Conservation (phyloP, 2,888 invertebrate genomes). For the Lampropteryx suffumata region DNA sequence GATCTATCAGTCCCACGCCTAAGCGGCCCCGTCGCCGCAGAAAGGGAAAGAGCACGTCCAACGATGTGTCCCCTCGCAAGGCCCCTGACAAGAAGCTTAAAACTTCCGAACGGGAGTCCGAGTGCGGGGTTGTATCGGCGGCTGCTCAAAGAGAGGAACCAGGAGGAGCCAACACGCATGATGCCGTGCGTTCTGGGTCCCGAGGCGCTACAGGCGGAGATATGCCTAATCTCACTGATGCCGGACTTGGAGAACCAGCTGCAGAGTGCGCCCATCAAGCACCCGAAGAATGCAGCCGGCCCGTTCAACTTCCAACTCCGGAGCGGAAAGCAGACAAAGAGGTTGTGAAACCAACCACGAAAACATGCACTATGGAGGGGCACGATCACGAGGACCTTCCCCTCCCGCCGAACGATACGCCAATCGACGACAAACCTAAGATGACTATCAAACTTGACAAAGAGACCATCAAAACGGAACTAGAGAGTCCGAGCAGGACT, state of each 20-base stretch:
- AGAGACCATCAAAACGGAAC: conserved; percentile 48
- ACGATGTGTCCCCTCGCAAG: conserved; percentile 79
- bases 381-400: conserved; percentile 12
- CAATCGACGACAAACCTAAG: conserved; percentile 35
- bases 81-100: conserved; percentile 92
- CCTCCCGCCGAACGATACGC: conserved; percentile 12
- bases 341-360: conserved; percentile 68
- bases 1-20: conserved; percentile 67
- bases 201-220: conserved; percentile 87
- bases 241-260: conserved; percentile 77
- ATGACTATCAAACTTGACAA: conserved; percentile 42
- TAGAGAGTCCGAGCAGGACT: conserved; percentile 55
- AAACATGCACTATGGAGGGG: conserved; percentile 12
- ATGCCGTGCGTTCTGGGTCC: conserved; percentile 85
- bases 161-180: conserved; percentile 79
- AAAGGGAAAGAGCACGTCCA: conserved; percentile 66
- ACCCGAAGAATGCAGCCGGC: conserved; percentile 83
- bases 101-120: conserved; percentile 91
- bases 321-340: conserved; percentile 85
- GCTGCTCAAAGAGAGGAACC: conserved; percentile 90
- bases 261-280: conserved; percentile 71
- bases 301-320: conserved; percentile 84
- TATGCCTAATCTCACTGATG: conserved; percentile 84
- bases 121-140: conserved; percentile 87
- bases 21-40: conserved; percentile 71